Evolutionary conservation across 2,797 vertebrate species (phyloP).

Genomic region (Podarcis siculus): DNA sequence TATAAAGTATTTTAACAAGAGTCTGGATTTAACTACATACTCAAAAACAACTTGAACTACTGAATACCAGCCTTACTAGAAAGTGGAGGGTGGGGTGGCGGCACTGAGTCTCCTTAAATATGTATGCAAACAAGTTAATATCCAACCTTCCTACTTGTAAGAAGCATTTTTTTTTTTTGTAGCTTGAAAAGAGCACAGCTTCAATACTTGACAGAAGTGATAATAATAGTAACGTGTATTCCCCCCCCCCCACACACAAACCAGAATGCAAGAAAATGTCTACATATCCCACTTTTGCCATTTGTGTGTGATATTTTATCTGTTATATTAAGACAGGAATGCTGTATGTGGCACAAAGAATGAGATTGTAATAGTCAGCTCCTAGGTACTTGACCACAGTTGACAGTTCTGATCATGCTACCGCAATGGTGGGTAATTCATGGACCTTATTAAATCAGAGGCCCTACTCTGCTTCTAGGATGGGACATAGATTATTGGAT

Average conservation of each 20-base stretch:
- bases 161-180: not conserved
- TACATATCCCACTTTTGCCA: not conserved
- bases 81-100: not conserved
- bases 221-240: not conserved
- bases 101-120: not conserved
- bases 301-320: not conserved
- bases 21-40: not conserved
- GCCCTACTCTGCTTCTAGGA: too few species aligned
- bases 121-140: not conserved
- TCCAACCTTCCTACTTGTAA: not conserved
- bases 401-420: too few species aligned
- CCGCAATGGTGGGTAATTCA: too few species aligned
- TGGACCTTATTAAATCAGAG: too few species aligned
- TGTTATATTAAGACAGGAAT: not conserved
- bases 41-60: not conserved
- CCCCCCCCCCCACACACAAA: too few species aligned
- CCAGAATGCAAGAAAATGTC: conserved; percentile 3
- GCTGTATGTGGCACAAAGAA: not conserved
- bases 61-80: not conserved
- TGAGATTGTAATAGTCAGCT: too few species aligned
- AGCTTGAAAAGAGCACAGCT: conserved; percentile 24
- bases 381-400: too few species aligned
- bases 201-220: not conserved
- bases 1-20: not conserved
- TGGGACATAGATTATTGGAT: too few species aligned